Base-by-base conservation (phyloP, 2,113 vertebrate genomes). In the Melanotaenia duboulayi region DNA sequence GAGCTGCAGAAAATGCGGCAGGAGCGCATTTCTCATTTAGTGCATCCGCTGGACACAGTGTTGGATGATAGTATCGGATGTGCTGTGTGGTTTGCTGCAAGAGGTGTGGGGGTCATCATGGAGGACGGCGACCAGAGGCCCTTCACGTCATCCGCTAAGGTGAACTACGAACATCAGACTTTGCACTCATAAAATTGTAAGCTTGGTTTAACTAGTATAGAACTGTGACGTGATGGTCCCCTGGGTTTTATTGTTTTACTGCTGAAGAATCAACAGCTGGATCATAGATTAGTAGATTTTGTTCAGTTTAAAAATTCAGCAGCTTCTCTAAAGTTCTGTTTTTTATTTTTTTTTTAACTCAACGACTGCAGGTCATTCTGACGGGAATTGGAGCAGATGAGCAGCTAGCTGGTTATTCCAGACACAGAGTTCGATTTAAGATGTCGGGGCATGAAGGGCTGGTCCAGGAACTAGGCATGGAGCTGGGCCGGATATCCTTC, bases 1-100 rank as follows among this genome's bases (percentile, higher is more conserved):
- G 97, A 99, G 87, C 78, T 99, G 68, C 92, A 95, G 80, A 82
- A 87, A 61, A 90, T 87, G 83, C 94, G 97, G 2, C 89, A 72
- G 51, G 71, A 91, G n/a, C 64, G 1, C 20, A 93, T 99, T 51
- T 48, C 91, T 64, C 94, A 96, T 8, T 68, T 99, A 63, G 91
- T 99, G 59, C 89, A 95, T 57, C 98, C 98, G 0, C 82, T 95
- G 88, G 91, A 95, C 23, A 97, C 97, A 0, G 98, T 99, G 70
- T 90, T 99, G 19, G 97, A 99, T 63, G 98, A 99, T 81, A 98
- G 97, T 81, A 97, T 99, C 40, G 97, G 98, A 16, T 99, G 97
- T 74, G 97, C 98, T 0, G 90, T 99, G 79, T 99, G 98, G 98
- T 99, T 99, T 83, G 98, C 97, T 24, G 94, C 98, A 2, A 93